phyloP scores from a whole-genome alignment of 35 echinoderm and acorn worm species.

The Lytechinus pictus region DNA sequence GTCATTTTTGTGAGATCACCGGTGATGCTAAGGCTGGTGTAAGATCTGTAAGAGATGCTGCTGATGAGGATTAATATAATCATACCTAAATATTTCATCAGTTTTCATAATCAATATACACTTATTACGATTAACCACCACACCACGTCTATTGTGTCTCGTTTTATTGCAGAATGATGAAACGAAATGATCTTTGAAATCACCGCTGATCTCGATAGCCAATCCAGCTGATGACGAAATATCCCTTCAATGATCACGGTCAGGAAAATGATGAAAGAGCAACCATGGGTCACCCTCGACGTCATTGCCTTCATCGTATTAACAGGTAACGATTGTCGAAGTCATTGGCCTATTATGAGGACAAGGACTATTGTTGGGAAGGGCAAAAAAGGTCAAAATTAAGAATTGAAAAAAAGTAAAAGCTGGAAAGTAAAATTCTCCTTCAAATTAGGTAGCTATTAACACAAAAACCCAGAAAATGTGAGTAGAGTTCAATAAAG shows the following conservation, averaged over 20 bases:
- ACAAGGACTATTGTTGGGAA: no score
- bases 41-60: neutral
- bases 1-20: no score
- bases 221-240: neutral
- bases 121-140: no score
- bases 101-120: neutral
- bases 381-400: no score
- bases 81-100: neutral
- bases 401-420: no score
- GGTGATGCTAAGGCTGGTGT: neutral
- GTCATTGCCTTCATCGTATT: neutral
- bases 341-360: neutral
- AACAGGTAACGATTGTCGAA: neutral
- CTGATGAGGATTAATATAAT: neutral
- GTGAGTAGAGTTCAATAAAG: no score
- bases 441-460: no score
- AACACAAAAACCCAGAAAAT: no score
- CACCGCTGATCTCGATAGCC: neutral
- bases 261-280: conserved; percentile 13
- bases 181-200: neutral
- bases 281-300: neutral
- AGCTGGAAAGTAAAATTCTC: no score
- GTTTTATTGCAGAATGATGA: neutral
- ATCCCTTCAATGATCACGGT: neutral
- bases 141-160: neutral